These are phyloP conservation scores for Cryptomyrus ogoouensis DNA, from an alignment of 2,113 vertebrate species.

Conservation along the genomic window DNA sequence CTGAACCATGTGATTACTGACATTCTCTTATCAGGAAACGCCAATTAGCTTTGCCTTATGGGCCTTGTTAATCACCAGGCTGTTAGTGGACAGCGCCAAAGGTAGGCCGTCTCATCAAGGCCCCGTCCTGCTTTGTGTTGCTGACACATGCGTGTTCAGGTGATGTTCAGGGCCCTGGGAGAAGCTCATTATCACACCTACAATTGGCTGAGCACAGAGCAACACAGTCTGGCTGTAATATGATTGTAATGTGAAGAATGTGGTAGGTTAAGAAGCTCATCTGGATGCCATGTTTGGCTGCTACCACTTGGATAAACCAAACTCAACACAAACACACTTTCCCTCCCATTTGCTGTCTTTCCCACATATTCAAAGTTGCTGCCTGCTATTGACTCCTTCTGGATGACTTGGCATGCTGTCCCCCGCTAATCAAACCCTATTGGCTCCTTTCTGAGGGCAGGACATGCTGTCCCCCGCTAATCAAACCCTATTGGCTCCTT, in stretches of 20 bases:
- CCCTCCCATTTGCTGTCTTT: not conserved
- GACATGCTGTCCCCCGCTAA: too few species aligned
- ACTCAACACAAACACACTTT: not conserved
- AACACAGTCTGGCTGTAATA: not conserved
- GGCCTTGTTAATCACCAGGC: not conserved
- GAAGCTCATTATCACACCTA: not conserved
- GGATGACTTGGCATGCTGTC: too few species aligned
- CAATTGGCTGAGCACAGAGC: not conserved
- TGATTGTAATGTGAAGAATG: not conserved
- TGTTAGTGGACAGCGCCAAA: not conserved
- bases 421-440: too few species aligned
- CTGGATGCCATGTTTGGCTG: not conserved
- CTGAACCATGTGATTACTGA: not conserved
- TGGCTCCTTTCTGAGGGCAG: too few species aligned
- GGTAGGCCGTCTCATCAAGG: not conserved
- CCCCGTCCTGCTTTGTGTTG: not conserved
- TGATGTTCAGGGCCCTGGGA: not conserved
- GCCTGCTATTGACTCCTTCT: not conserved
- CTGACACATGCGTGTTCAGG: not conserved
- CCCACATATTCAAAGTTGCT: not conserved
- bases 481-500: too few species aligned
- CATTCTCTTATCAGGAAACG: conserved; percentile 12
- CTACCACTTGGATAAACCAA: not conserved
- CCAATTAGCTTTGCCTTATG: not conserved
- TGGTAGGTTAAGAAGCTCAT: not conserved